These are phyloP conservation scores for Brachypteracias leptosomus DNA, from an alignment of 2,113 vertebrate genomes.

Conservation along the genomic window DNA sequence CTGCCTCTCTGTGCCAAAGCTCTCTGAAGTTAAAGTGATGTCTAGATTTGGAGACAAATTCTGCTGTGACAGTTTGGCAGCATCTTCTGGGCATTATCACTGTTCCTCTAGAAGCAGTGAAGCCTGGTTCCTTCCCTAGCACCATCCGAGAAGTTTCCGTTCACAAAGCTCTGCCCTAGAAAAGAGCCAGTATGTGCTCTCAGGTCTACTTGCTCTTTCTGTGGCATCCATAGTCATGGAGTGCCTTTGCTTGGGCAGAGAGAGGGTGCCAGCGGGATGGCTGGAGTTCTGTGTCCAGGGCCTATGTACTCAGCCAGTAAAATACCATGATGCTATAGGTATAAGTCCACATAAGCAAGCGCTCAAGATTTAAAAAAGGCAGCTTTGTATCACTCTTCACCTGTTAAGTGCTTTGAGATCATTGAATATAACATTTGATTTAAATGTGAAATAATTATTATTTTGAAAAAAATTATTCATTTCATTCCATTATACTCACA, in stretches of 20 bases:
- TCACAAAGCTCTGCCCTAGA: neutral
- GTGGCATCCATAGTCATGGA: rapidly evolving
- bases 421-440: neutral
- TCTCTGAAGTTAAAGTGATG: neutral
- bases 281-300: neutral
- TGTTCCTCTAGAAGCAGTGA: neutral
- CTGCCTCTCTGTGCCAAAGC: neutral
- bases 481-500: constrained; percentile 19
- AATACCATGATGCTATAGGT: neutral
- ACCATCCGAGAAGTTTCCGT: neutral
- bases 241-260: neutral
- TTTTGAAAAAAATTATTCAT: neutral
- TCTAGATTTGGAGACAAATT: neutral
- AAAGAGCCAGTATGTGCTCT: neutral
- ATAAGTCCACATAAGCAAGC: neutral
- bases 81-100: neutral
- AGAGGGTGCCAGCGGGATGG: neutral
- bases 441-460: constrained; percentile 28
- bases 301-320: neutral
- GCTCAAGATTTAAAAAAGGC: neutral
- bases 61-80: neutral
- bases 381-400: neutral
- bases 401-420: neutral
- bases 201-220: neutral
- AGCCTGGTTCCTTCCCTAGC: neutral